These are phyloP conservation scores for Mactromeris polynyma DNA, from an alignment of 2,888 invertebrate species.

Conservation along the genomic window DNA sequence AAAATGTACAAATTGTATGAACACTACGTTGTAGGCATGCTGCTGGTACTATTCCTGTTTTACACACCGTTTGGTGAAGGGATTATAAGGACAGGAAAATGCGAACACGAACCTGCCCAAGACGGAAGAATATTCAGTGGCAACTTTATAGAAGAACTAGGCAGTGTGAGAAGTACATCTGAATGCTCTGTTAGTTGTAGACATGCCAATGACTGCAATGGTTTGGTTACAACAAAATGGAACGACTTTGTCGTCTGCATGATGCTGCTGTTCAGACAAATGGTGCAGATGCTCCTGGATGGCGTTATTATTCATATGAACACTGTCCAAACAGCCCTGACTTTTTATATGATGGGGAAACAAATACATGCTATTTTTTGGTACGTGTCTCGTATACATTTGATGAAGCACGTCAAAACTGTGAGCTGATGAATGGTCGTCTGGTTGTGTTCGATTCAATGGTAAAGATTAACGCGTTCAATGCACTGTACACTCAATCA, in stretches of 20 bases:
- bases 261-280: not conserved
- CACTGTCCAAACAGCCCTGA: not conserved
- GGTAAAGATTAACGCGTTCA: not conserved
- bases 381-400: not conserved
- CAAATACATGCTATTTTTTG: not conserved
- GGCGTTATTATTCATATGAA: not conserved
- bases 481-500: not conserved
- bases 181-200: not conserved
- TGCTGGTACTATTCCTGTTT: not conserved
- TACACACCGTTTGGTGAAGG: not conserved
- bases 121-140: not conserved
- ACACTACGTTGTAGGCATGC: not conserved
- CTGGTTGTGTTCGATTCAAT: not conserved
- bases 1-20: too few species aligned
- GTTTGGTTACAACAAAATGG: not conserved
- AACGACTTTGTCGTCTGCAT: not conserved
- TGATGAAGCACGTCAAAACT: not conserved
- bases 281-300: not conserved
- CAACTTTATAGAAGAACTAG: not conserved
- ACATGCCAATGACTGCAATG: not conserved
- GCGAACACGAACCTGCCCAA: not conserved
- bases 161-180: not conserved
- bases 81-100: not conserved
- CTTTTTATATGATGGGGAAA: not conserved
- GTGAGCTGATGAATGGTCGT: not conserved